Conservation (phyloP, 2,888 invertebrate genomes). For the Rutpela maculata region DNA sequence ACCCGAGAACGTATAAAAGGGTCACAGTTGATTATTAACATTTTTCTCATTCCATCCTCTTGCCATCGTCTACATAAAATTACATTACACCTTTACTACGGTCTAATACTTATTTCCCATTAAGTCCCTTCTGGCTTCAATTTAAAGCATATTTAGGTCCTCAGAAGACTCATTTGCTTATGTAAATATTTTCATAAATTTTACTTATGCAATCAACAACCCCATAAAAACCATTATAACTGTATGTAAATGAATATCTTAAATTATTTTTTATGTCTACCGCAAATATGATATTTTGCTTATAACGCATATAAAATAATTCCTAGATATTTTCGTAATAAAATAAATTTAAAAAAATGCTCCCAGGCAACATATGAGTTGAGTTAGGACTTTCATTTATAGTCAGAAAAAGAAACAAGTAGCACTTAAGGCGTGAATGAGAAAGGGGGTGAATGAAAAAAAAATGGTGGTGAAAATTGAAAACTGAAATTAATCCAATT, state of each 20-base stretch:
- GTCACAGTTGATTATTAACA: conserved; percentile 24
- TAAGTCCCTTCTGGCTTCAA: conserved; percentile 12
- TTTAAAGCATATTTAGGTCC: conserved; percentile 22
- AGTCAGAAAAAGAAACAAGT: too few species aligned
- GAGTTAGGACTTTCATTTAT: too few species aligned
- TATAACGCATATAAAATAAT: neutral
- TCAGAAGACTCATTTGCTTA: conserved; percentile 8
- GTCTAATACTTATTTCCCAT: conserved; percentile 28
- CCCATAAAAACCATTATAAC: neutral
- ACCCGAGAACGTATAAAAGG: neutral
- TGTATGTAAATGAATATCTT: neutral
- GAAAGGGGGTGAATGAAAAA: too few species aligned
- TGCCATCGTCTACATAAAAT: conserved; percentile 25
- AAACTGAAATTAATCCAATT: too few species aligned
- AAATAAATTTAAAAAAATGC: neutral
- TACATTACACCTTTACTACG: conserved; percentile 31
- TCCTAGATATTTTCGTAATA: neutral
- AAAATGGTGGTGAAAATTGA: too few species aligned
- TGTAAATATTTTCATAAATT: conserved; percentile 39
- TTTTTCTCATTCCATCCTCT: conserved; percentile 31
- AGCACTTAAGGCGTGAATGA: too few species aligned
- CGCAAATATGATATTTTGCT: neutral
- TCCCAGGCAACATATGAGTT: too few species aligned
- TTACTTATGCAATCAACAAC: neutral
- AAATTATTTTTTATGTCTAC: conserved; percentile 1